Evolutionary conservation across 2,797 vertebrate genomes (phyloP).

Genomic region (Lutjanus campechanus): DNA sequence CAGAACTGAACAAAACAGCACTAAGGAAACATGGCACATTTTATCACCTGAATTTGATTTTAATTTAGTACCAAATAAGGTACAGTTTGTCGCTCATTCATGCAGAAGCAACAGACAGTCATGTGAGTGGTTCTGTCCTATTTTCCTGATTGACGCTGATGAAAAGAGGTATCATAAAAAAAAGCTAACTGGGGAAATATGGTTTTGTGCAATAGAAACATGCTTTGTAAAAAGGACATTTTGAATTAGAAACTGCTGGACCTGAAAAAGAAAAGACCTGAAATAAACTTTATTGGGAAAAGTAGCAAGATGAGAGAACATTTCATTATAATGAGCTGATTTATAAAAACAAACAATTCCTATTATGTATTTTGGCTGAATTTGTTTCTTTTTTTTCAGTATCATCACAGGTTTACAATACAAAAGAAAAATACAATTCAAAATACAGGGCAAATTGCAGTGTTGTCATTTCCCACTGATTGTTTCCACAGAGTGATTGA

Average conservation of each 20-base stretch:
- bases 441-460: constrained; percentile 94
- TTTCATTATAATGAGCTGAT: too few species aligned
- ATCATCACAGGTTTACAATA: constrained; percentile 99
- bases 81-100: neutral
- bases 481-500: constrained; percentile 84
- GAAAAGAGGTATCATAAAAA: neutral
- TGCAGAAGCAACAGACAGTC: neutral
- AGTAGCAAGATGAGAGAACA: neutral
- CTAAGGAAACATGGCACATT: neutral
- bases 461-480: constrained; percentile 88
- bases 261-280: neutral
- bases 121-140: neutral
- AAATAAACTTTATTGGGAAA: neutral
- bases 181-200: too few species aligned
- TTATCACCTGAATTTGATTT: too few species aligned
- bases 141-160: neutral
- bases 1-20: neutral
- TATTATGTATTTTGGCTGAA: too few species aligned
- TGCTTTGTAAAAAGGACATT: neutral
- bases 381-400: neutral
- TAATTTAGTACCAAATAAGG: too few species aligned
- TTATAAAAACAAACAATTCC: too few species aligned
- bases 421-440: constrained; percentile 92
- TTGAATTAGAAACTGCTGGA: neutral
- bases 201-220: too few species aligned